phyloP scores from a whole-genome alignment of 2,797 vertebrate genomes.

The Muraenolepis orangiensis region DNA sequence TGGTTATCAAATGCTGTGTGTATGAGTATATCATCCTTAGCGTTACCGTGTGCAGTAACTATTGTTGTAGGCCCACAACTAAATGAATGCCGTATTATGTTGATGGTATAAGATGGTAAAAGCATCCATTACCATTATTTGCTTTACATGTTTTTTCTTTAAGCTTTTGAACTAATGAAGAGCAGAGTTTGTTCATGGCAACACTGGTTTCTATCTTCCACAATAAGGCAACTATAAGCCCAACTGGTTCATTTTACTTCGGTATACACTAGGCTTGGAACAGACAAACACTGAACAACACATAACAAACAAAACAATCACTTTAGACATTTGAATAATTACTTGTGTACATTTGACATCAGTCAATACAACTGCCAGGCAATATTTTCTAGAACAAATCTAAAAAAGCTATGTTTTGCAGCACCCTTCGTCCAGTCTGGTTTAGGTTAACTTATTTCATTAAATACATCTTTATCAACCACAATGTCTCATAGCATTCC shows the following conservation, averaged over 20 bases:
- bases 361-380: slow-evolving; percentile 55
- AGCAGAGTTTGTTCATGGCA: background rate
- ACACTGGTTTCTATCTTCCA: background rate
- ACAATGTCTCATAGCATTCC: slow-evolving; percentile 42
- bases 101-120: too few species aligned
- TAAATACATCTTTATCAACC: slow-evolving; percentile 56
- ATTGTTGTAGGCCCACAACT: background rate
- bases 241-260: too few species aligned
- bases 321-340: slow-evolving; percentile 56
- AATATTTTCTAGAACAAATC: slow-evolving; percentile 60
- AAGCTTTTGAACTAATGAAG: too few species aligned
- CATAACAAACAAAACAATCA: slow-evolving; percentile 7
- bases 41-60: background rate
- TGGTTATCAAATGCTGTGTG: background rate
- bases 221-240: background rate
- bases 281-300: background rate
- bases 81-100: background rate
- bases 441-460: slow-evolving; percentile 43
- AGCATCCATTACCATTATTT: too few species aligned
- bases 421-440: slow-evolving; percentile 50
- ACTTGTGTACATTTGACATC: slow-evolving; percentile 58
- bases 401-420: slow-evolving; percentile 41
- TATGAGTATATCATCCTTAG: background rate
- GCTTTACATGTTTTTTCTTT: background rate
- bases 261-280: background rate